Evolutionary conservation across 2,797 vertebrate species (phyloP).

Genomic region (Gobionotothen gibberifrons): DNA sequence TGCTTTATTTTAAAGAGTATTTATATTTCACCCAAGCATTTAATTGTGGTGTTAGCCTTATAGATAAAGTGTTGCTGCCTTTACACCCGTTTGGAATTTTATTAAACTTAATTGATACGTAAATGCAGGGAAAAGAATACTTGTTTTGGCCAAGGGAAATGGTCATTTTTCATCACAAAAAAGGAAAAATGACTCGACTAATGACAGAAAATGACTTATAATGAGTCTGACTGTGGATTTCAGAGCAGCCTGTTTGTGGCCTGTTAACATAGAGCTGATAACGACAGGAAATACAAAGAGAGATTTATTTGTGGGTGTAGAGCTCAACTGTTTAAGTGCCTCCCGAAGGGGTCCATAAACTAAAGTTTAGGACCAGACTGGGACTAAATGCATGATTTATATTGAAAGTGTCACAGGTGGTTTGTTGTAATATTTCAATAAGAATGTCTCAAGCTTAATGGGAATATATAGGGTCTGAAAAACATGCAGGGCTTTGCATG

Average conservation of each 20-base stretch:
- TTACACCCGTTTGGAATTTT: constrained; percentile 40
- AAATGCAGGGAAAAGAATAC: constrained; percentile 34
- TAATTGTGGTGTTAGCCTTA: constrained; percentile 63
- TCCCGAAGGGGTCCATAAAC: constrained; percentile 58
- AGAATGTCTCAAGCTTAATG: constrained; percentile 19
- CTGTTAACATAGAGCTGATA: constrained; percentile 11
- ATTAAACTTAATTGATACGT: constrained; percentile 33
- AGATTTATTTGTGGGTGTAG: constrained; percentile 38
- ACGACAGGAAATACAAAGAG: constrained; percentile 25
- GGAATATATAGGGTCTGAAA: constrained; percentile 22
- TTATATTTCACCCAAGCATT: constrained; percentile 78
- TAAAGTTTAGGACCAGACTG: constrained; percentile 45
- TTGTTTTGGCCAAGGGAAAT: constrained; percentile 9
- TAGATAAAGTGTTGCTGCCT: constrained; percentile 61
- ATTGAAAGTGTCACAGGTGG: constrained; percentile 35
- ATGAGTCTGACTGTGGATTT: constrained; percentile 33
- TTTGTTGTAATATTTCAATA: constrained; percentile 45
- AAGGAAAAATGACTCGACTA: constrained; percentile 4
- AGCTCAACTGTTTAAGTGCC: constrained; percentile 71
- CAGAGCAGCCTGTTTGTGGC: constrained; percentile 5
- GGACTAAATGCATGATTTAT: constrained; percentile 53
- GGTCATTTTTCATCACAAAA: no score
- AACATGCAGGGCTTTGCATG: constrained; percentile 22
- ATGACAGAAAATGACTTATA: not conserved
- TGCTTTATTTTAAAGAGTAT: constrained; percentile 71